phyloP scores from a whole-genome alignment of 2,888 invertebrate genomes.

The Xanthorhoe spadicearia region DNA sequence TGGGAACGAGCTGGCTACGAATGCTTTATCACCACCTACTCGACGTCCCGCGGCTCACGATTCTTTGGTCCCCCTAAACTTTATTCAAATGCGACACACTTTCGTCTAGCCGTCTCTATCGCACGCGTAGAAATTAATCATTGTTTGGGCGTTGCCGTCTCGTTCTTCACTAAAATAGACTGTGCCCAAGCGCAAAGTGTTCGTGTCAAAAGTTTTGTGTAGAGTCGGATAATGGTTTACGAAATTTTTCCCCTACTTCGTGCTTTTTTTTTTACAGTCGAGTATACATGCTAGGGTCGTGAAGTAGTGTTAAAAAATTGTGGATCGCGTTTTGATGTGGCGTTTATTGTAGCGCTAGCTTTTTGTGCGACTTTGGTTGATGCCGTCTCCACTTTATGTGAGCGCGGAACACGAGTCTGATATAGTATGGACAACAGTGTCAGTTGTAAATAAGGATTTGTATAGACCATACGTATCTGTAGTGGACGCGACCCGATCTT shows the following conservation, averaged over 20 bases:
- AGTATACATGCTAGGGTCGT: constrained; percentile 77
- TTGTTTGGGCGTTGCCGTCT: constrained; percentile 68
- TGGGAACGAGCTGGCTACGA: constrained; percentile 81
- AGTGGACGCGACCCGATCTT: constrained; percentile 67
- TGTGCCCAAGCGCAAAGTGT: constrained; percentile 84
- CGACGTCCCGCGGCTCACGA: constrained; percentile 81
- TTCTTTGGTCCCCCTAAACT: constrained; percentile 82
- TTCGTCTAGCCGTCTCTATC: constrained; percentile 74
- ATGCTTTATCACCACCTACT: constrained; percentile 86
- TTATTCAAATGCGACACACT: constrained; percentile 82
- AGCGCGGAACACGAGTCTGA: constrained; percentile 70
- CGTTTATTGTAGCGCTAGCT: constrained; percentile 66
- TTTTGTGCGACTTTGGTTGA: constrained; percentile 69
- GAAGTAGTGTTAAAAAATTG: constrained; percentile 79
- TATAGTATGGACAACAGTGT: constrained; percentile 81
- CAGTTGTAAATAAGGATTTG: constrained; percentile 85
- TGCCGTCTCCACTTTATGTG: constrained; percentile 76
- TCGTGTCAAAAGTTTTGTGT: constrained; percentile 84
- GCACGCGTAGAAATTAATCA: constrained; percentile 63
- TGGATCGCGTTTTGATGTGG: constrained; percentile 69
- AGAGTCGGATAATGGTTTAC: constrained; percentile 81
- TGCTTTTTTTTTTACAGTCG: constrained; percentile 83
- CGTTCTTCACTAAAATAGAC: constrained; percentile 82
- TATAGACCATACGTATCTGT: constrained; percentile 82
- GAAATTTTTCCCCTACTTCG: constrained; percentile 83